phyloP scores from a whole-genome alignment of 23 tunicate species.

The Halocynthia roretzi region DNA sequence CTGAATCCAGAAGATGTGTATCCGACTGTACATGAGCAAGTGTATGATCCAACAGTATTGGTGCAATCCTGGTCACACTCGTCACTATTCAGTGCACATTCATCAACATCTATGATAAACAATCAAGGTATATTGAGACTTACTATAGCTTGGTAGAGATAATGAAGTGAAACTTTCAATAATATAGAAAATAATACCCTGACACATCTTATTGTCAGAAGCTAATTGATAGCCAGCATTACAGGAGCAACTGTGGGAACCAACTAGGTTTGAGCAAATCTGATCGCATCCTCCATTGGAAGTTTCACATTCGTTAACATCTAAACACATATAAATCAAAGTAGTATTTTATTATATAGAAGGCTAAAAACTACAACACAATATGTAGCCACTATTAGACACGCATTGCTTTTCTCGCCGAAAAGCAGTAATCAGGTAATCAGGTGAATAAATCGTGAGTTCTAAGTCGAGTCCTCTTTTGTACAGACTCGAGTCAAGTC shows the following conservation, averaged over 20 bases:
- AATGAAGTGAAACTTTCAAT: neutral
- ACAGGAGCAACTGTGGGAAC: constrained; percentile 44
- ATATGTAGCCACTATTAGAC: too few relatives aligned
- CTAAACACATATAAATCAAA: neutral
- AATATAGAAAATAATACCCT: neutral
- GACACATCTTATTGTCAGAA: constrained; percentile 21
- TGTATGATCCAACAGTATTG: constrained; percentile 15
- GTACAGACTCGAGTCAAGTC: too few relatives aligned
- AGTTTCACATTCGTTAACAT: constrained; percentile 27
- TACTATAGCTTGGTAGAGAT: neutral
- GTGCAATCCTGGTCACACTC: constrained; percentile 26
- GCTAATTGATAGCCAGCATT: constrained; percentile 24
- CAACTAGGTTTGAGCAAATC: constrained; percentile 44
- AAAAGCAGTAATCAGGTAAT: too few relatives aligned
- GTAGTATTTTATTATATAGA: too few relatives aligned
- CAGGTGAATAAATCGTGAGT: too few relatives aligned
- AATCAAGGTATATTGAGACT: too few relatives aligned
- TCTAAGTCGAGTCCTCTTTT: too few relatives aligned
- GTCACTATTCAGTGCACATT: constrained; percentile 13
- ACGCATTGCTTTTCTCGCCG: too few relatives aligned
- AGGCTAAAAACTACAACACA: too few relatives aligned
- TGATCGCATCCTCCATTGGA: constrained; percentile 23
- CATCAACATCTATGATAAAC: constrained; percentile 13
- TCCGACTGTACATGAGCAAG: constrained; percentile 28
- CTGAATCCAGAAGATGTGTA: constrained; percentile 3